A percentile compares a stretch with the other conserved stretches of the same genome.
Conservation (phyloP, 2,113 vertebrate species). For the Varanus salvator region DNA sequence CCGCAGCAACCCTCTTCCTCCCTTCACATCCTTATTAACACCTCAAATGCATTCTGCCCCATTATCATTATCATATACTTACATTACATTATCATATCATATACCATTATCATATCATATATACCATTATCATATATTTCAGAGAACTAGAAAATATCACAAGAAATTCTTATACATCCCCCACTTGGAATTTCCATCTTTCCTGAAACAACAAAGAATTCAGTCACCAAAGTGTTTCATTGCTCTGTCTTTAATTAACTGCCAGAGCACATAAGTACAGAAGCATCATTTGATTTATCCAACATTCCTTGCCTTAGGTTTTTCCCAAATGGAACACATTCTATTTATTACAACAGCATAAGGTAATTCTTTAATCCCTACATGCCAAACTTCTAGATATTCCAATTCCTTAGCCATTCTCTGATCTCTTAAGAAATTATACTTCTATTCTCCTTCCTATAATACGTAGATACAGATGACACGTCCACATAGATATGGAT, state of each 20-base stretch:
- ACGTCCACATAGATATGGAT: background rate
- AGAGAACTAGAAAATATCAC: background rate
- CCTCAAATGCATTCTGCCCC: background rate
- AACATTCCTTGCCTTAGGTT: background rate
- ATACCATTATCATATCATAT: too few species aligned
- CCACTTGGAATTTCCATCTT: background rate
- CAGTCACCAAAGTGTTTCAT: background rate
- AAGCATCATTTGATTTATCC: background rate
- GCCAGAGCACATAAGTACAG: background rate
- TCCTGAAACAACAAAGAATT: background rate
- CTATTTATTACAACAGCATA: background rate
- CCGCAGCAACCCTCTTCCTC: too few species aligned
- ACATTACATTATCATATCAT: too few species aligned
- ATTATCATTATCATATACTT: too few species aligned
- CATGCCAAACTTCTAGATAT: background rate
- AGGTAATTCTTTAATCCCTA: too few species aligned
- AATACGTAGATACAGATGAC: background rate
- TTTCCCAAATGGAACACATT: background rate
- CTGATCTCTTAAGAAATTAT: background rate
- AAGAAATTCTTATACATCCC: background rate
- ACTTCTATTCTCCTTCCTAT: background rate
- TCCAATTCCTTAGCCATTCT: background rate
- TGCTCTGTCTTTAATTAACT: background rate
- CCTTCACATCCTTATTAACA: background rate
- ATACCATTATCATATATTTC: background rate